phyloP scores from a whole-genome alignment of 2,888 invertebrate species.

The Drosophila diplacantha region DNA sequence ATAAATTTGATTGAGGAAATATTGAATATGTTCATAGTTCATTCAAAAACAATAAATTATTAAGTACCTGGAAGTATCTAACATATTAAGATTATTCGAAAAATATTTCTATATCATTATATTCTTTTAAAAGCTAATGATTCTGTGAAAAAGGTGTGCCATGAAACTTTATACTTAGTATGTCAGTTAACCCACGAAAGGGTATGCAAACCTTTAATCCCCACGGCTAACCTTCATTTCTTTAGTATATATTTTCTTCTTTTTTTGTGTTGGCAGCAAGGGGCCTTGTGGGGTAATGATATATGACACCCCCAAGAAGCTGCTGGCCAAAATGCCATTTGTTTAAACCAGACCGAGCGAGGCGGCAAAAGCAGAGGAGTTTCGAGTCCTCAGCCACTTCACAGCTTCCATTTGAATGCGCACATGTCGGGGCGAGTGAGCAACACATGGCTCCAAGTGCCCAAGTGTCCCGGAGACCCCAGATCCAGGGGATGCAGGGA shows the following conservation, averaged over 20 bases:
- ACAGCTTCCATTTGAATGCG: slow-evolving; percentile 72
- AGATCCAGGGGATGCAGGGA: slow-evolving; percentile 1
- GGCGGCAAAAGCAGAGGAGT: slow-evolving; percentile 17
- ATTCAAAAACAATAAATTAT: background rate
- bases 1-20: background rate
- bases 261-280: slow-evolving; percentile 8
- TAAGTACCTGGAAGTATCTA: background rate
- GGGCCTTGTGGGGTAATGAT: slow-evolving; percentile 54
- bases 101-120: background rate
- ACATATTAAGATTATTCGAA: background rate
- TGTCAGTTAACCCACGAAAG: background rate
- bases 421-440: slow-evolving; percentile 37
- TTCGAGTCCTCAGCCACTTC: slow-evolving; percentile 36
- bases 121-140: background rate
- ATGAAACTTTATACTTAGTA: background rate
- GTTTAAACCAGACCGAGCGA: slow-evolving; percentile 55
- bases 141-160: background rate
- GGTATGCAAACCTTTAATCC: slow-evolving; percentile 11
- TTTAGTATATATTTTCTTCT: background rate
- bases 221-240: slow-evolving; percentile 2
- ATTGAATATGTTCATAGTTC: background rate
- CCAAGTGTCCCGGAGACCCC: slow-evolving; percentile 26
- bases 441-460: slow-evolving; percentile 57
- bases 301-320: slow-evolving; percentile 67
- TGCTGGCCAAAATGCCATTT: slow-evolving; percentile 65